Base-by-base conservation (phyloP, 2,113 vertebrate genomes). In the Pelusios castaneus region DNA sequence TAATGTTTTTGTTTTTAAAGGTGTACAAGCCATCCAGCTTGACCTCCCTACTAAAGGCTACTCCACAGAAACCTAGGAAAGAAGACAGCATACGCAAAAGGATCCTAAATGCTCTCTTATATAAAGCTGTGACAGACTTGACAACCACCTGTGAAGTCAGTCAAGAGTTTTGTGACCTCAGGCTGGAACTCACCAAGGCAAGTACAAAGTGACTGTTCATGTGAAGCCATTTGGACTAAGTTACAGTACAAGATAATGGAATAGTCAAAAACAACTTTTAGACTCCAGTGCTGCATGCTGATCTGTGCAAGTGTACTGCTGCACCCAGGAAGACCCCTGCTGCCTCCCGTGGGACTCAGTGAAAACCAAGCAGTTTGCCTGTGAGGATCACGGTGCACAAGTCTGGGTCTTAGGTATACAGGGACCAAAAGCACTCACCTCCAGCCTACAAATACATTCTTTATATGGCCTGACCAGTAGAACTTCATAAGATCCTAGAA, bases 121-220 rank as follows among this genome's bases (percentile, higher is more conserved):
- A 98, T 88, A 98, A 98, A 95, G 97, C 98, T 4, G 45, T 99
- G 85, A 51, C 82, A 0, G 98, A 98, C 2, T 82, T 99, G 88
- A 89, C 98, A 43, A 87, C 80, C 55, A 98, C 98, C 24, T 95
- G 95, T 10, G 98, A 98, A 96, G 90, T 98, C 84, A 98, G 95
- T 91, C 95, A 98, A n/a, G 98, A 99, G 25, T 38, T 99, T 84
- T 98, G 82, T 24, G 95, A 98, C 90, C 97, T 98, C 83, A 97
- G 94, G 7, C 96, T 99, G 95, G 98, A 99, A 94, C 96, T 99
- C 79, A 98, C 98, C 91, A 99, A 98, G 98, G 99, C 97, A 97
- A 91, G 89, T 84, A 58, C 56, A 60, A 89, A 63, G 78, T 47
- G 73, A 11, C 43, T 54, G 22, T 8, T 70, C n/a, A 3, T 43